These are phyloP conservation scores for Sarcophaga carnaria DNA, from an alignment of 2,888 invertebrate species.

Conservation along the genomic window DNA sequence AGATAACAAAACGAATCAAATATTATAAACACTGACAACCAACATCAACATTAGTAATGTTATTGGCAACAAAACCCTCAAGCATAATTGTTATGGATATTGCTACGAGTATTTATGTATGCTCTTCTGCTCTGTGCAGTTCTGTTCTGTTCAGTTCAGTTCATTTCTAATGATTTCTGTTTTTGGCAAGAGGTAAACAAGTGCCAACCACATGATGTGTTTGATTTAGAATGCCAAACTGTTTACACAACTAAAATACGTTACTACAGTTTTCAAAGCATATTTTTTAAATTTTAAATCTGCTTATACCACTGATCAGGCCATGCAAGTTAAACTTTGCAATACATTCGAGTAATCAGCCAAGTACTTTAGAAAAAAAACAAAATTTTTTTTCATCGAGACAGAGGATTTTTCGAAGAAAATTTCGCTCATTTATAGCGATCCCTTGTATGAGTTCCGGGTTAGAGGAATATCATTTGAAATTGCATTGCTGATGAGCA, in stretches of 20 bases:
- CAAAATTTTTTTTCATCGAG: no score
- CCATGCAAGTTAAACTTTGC: no score
- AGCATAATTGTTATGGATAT: slow-evolving; percentile 46
- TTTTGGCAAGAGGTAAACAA: slow-evolving; percentile 52
- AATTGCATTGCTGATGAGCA: no score
- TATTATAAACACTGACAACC: neutral
- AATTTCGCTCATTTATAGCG: no score
- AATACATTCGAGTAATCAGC: no score
- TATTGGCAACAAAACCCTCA: slow-evolving; percentile 48
- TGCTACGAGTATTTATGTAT: neutral
- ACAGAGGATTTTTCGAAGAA: no score
- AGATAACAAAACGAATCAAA: neutral
- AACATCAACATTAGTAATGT: neutral
- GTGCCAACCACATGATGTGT: slow-evolving; percentile 55
- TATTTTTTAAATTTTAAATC: neutral
- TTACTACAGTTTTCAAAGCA: neutral
- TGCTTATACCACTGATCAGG: neutral
- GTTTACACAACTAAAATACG: neutral
- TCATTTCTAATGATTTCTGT: neutral
- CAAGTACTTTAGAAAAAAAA: no score
- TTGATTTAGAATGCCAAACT: slow-evolving; percentile 15
- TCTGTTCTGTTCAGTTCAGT: neutral
- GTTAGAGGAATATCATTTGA: no score
- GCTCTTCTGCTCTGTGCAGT: neutral
- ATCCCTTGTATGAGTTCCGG: no score